A percentile compares a stretch with the other conserved stretches of the same genome.
These are phyloP conservation scores for Triplophysa siluroides DNA, from an alignment of 2,113 vertebrate genomes.

Conservation along the genomic window DNA sequence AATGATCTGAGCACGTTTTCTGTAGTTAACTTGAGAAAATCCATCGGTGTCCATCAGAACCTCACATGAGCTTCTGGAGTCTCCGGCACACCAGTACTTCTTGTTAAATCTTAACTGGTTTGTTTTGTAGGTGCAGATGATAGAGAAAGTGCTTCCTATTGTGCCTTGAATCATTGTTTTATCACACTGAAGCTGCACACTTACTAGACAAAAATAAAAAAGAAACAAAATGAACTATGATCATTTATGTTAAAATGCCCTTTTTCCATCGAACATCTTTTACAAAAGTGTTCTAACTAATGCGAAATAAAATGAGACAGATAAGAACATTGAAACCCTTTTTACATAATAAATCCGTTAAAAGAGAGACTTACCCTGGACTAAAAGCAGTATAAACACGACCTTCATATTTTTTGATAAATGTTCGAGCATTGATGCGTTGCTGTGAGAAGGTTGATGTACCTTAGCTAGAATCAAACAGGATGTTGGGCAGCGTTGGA, in stretches of 20 bases:
- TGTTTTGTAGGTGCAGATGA: slow-evolving; percentile 62
- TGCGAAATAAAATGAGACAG: background rate
- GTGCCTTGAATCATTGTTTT: slow-evolving; percentile 48
- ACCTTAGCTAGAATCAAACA: background rate
- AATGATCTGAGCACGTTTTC: slow-evolving; percentile 35
- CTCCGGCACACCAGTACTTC: slow-evolving; percentile 75
- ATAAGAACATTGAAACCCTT: background rate
- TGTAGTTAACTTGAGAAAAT: background rate
- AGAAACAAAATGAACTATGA: too few relatives aligned
- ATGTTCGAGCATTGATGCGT: too few relatives aligned
- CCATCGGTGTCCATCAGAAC: slow-evolving; percentile 66
- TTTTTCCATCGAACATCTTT: background rate
- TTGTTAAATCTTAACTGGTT: slow-evolving; percentile 45
- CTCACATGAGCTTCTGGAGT: slow-evolving; percentile 59
- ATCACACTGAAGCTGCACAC: slow-evolving; percentile 65
- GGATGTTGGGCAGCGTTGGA: slow-evolving; percentile 38
- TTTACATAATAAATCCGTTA: background rate
- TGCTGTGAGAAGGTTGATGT: background rate
- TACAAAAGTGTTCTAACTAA: too few relatives aligned
- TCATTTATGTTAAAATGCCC: background rate
- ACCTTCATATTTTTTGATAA: slow-evolving; percentile 55
- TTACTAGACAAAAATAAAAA: slow-evolving; percentile 50
- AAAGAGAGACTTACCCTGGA: slow-evolving; percentile 60
- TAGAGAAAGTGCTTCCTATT: slow-evolving; percentile 56
- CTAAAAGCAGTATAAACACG: slow-evolving; percentile 51